Conservation (phyloP, 2,888 invertebrate genomes). For the Himalopsyche anomala region DNA sequence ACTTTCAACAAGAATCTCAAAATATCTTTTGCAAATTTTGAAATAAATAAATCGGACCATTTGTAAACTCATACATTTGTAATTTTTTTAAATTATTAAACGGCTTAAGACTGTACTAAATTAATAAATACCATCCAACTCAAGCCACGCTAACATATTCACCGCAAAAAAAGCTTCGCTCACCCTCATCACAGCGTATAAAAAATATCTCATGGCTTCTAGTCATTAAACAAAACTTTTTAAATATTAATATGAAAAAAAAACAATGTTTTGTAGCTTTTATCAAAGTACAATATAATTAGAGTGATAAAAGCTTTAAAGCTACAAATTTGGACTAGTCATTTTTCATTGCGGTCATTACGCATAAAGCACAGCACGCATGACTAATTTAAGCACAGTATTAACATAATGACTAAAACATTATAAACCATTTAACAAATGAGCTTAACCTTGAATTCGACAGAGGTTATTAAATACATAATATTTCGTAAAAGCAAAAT, state of each 20-base stretch:
- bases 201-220: background rate
- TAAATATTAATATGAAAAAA: slow-evolving; percentile 8
- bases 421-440: slow-evolving; percentile 17
- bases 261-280: slow-evolving; percentile 21
- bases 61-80: no score
- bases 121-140: no score
- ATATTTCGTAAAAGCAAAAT: no score
- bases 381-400: slow-evolving; percentile 13
- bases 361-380: background rate
- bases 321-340: background rate
- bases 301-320: slow-evolving; percentile 31
- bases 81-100: no score
- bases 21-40: no score
- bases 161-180: no score
- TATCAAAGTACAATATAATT: slow-evolving; percentile 31
- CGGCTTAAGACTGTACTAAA: no score
- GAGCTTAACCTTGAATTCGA: background rate
- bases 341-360: slow-evolving; percentile 21
- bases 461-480: background rate
- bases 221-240: background rate
- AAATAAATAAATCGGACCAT: no score
- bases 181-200: background rate
- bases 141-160: no score
- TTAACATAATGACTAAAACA: slow-evolving; percentile 26
- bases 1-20: no score